Percentiles rank a stretch among this genome's conserved stretches.
phyloP scores from a whole-genome alignment of 1,140 invertebrate species.

The Caerostris extrusa region DNA sequence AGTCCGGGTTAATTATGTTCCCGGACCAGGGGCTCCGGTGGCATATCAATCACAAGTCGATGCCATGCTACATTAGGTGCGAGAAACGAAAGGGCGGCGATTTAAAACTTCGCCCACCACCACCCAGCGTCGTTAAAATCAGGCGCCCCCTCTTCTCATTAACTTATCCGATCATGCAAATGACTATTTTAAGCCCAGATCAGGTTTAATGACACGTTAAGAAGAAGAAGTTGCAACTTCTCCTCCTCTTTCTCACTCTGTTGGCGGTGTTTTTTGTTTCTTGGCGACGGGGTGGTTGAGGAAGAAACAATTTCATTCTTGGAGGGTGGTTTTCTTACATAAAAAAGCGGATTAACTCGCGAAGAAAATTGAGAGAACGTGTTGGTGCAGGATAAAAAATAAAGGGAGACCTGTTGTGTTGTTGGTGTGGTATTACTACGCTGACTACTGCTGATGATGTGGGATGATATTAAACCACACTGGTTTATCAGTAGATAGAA shows the following conservation, averaged over 20 bases:
- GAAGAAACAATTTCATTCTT: too few species aligned
- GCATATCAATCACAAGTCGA: conserved; percentile 60
- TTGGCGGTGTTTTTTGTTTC: neutral
- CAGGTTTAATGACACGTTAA: conserved; percentile 72
- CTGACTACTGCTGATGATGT: neutral
- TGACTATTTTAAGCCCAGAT: conserved; percentile 71
- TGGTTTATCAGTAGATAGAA: too few species aligned
- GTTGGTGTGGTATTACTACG: too few species aligned
- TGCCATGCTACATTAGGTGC: conserved; percentile 63
- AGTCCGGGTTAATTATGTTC: conserved; percentile 56
- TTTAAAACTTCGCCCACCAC: conserved; percentile 35
- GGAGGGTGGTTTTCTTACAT: neutral
- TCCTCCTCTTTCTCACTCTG: neutral
- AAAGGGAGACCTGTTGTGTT: neutral
- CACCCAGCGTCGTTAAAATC: too few species aligned
- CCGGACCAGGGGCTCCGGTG: neutral
- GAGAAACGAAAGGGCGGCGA: conserved; percentile 26
- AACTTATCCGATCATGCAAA: conserved; percentile 73
- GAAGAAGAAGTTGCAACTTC: conserved; percentile 3
- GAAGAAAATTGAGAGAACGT: conserved; percentile 24
- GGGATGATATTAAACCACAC: neutral
- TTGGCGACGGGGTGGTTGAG: too few species aligned
- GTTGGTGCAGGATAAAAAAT: neutral
- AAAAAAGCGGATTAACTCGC: neutral
- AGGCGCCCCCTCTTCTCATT: conserved; percentile 40